Percentiles rank a stretch among this genome's conserved stretches.
These are phyloP conservation scores for Bombus pascuorum DNA, from an alignment of 1,140 invertebrate genomes.

Conservation along the genomic window DNA sequence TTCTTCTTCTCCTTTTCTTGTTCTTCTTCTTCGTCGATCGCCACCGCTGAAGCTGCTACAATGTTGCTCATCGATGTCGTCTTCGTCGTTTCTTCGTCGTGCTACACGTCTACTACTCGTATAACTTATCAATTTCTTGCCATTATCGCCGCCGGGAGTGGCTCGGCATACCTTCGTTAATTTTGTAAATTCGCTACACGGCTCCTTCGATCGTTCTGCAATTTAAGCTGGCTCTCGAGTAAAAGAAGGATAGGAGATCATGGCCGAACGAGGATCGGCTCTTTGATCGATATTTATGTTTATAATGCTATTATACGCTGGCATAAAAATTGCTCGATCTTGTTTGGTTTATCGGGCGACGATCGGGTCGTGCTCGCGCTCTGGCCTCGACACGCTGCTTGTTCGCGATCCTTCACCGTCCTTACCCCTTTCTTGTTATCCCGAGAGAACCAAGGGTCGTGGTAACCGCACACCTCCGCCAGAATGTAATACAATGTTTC, in stretches of 20 bases:
- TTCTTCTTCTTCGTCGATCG: constrained; percentile 6
- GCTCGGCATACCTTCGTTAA: constrained; percentile 35
- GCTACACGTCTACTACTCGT: constrained; percentile 23
- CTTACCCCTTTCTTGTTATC: too few species aligned
- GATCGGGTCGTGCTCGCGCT: not conserved
- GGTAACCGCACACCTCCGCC: not conserved
- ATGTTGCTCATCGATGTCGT: not conserved
- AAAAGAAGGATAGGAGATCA: not conserved
- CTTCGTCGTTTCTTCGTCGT: constrained; percentile 32
- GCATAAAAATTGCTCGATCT: constrained; percentile 16
- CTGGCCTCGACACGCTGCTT: not conserved
- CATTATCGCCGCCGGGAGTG: constrained; percentile 29
- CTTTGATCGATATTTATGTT: constrained; percentile 37
- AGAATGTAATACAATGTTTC: constrained; percentile 23
- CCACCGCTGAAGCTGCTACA: not conserved
- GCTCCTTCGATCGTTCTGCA: constrained; percentile 2
- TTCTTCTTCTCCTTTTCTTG: constrained; percentile 44
- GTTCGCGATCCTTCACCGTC: not conserved
- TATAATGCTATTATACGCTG: constrained; percentile 28
- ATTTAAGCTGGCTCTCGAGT: not conserved
- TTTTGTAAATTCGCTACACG: constrained; percentile 33
- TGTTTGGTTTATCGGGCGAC: constrained; percentile 26
- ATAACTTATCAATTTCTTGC: constrained; percentile 62
- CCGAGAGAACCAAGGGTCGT: not conserved
- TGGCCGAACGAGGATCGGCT: not conserved